phyloP scores from a whole-genome alignment of 2,113 vertebrate species.

The Python bivittatus region DNA sequence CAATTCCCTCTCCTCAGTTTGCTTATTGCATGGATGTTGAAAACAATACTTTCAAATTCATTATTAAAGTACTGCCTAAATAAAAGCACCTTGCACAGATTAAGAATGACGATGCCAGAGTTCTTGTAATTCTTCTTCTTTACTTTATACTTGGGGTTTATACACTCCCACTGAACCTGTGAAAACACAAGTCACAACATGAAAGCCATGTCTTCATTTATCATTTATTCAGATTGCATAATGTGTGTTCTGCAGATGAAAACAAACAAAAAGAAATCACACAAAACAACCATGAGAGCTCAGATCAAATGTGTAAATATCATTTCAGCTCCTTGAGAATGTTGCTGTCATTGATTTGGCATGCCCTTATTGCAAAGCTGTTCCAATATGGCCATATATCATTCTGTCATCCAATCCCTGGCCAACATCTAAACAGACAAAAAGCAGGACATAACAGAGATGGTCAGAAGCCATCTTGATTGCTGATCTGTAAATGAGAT shows the following conservation, averaged over 20 bases:
- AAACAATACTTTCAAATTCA: neutral
- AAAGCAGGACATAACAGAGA: neutral
- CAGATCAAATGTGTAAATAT: rapidly evolving
- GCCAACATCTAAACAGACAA: neutral
- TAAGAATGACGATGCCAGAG: conserved; percentile 95
- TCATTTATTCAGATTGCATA: conserved; percentile 12
- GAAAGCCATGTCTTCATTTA: conserved; percentile 28
- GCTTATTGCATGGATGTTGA: neutral
- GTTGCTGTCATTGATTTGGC: neutral
- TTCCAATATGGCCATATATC: neutral
- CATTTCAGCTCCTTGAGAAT: neutral
- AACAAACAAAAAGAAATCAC: conserved; percentile 7
- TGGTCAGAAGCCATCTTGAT: neutral
- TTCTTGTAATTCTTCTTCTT: conserved; percentile 99
- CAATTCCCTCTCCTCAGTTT: neutral
- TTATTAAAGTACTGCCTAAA: neutral
- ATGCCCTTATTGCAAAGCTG: neutral
- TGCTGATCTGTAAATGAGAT: neutral
- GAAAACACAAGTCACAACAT: conserved; percentile 29
- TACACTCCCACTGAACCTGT: conserved; percentile 97
- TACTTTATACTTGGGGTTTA: conserved; percentile 93
- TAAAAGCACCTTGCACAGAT: conserved; percentile 89
- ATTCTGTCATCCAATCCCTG: neutral
- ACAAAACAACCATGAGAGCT: conserved; percentile 3
- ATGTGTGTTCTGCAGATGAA: neutral